Percentiles rank a stretch among this genome's conserved stretches.
These are phyloP conservation scores for Porites lobata DNA, from an alignment of 92 coral and sea anemone genomes.

Conservation along the genomic window DNA sequence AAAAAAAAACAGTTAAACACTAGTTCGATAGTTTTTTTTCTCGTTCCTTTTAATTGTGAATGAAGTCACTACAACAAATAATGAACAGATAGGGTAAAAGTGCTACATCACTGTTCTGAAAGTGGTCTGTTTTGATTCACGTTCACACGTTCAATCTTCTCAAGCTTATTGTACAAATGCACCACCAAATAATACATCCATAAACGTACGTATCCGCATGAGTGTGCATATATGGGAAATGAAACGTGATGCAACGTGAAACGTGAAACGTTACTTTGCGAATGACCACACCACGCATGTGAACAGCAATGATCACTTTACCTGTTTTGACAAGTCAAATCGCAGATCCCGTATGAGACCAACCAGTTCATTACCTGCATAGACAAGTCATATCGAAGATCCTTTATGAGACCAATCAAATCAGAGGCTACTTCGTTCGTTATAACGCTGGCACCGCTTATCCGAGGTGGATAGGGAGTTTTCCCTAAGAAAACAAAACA, in stretches of 20 bases:
- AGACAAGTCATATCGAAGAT: constrained; percentile 93
- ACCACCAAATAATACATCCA: too few relatives aligned
- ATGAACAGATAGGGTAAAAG: neutral
- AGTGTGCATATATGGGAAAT: neutral
- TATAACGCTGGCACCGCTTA: neutral
- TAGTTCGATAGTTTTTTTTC: too few relatives aligned
- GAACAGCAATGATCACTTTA: constrained; percentile 16
- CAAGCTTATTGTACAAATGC: too few relatives aligned
- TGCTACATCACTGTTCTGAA: neutral
- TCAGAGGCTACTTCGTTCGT: constrained; percentile 69
- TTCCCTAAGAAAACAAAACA: constrained; percentile 20
- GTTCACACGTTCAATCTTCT: neutral
- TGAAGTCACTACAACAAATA: neutral
- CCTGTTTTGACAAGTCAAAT: constrained; percentile 95
- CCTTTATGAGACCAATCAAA: constrained; percentile 81
- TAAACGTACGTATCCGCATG: neutral
- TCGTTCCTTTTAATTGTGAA: too few relatives aligned
- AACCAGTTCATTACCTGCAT: constrained; percentile 79
- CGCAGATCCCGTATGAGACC: constrained; percentile 89
- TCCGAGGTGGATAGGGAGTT: constrained; percentile 12
- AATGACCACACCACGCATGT: neutral
- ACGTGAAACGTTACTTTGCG: neutral
- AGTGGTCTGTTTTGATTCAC: neutral
- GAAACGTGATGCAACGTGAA: neutral
- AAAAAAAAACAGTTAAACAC: too few relatives aligned